phyloP scores from a whole-genome alignment of 1,140 invertebrate genomes.

The Lepidotrigona ventralis region DNA sequence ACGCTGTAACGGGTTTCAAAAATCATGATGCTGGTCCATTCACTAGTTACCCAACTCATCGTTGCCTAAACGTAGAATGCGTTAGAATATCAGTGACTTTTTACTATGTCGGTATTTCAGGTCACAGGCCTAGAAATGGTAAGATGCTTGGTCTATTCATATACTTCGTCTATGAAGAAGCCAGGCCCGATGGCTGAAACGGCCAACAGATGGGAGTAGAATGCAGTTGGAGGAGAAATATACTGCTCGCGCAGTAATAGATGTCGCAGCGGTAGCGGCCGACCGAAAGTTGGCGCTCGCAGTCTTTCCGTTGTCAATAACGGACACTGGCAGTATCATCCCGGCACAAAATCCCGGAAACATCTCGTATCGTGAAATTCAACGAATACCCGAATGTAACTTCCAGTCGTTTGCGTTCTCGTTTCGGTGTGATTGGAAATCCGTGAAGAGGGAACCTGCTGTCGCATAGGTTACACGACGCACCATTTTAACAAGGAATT shows the following conservation, averaged over 20 bases:
- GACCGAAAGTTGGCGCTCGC: constrained; percentile 68
- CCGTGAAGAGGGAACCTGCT: background rate
- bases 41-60: too few relatives aligned
- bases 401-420: constrained; percentile 24
- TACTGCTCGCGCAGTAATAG: constrained; percentile 2
- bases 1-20: too few relatives aligned
- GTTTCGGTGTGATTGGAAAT: constrained; percentile 9
- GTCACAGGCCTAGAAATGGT: too few relatives aligned
- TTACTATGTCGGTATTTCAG: too few relatives aligned
- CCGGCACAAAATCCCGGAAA: constrained; percentile 68
- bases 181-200: background rate
- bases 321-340: constrained; percentile 69
- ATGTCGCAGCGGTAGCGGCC: constrained; percentile 45
- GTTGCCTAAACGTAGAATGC: too few relatives aligned
- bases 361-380: constrained; percentile 53
- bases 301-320: constrained; percentile 74
- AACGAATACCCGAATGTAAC: constrained; percentile 42
- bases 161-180: too few relatives aligned
- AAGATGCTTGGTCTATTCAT: too few relatives aligned
- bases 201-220: constrained; percentile 1
- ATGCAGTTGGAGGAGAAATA: background rate
- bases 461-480: constrained; percentile 10
- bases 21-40: too few relatives aligned
- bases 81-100: too few relatives aligned
- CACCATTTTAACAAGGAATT: constrained; percentile 10